These are phyloP conservation scores for Heliornis fulica DNA, from an alignment of 2,113 vertebrate genomes.

Conservation along the genomic window DNA sequence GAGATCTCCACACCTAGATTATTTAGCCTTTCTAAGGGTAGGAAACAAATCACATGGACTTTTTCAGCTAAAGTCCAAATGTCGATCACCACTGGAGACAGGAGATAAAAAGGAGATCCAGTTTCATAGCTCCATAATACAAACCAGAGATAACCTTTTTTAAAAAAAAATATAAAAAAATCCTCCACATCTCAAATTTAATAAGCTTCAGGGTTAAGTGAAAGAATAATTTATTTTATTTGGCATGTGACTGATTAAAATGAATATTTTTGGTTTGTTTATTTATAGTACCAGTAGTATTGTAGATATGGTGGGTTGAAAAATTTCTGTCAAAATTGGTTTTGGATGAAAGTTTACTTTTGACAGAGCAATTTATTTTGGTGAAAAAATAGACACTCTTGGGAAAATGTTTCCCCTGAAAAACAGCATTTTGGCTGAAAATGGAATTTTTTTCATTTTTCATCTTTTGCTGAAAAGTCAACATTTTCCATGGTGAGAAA, in stretches of 20 bases:
- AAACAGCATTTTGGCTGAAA: slow-evolving; percentile 21
- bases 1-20: not conserved
- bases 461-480: not conserved
- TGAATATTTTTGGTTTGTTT: not conserved
- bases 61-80: not conserved
- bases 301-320: not conserved
- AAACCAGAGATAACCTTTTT: not conserved
- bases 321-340: not conserved
- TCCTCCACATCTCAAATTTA: not conserved
- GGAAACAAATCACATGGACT: not conserved
- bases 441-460: not conserved
- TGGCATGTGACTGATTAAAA: not conserved
- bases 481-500: slow-evolving; percentile 25
- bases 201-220: not conserved
- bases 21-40: not conserved
- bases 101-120: not conserved
- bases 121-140: not conserved
- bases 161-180: not conserved
- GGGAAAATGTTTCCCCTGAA: not conserved
- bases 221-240: slow-evolving; percentile 24
- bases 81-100: not conserved
- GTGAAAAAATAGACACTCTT: not conserved
- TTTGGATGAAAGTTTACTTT: slow-evolving; percentile 15
- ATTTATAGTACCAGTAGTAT: not conserved
- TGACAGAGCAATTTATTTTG: slow-evolving; percentile 37